Base-by-base conservation (phyloP, 1,140 invertebrate genomes). In the Drosophila orena region DNA sequence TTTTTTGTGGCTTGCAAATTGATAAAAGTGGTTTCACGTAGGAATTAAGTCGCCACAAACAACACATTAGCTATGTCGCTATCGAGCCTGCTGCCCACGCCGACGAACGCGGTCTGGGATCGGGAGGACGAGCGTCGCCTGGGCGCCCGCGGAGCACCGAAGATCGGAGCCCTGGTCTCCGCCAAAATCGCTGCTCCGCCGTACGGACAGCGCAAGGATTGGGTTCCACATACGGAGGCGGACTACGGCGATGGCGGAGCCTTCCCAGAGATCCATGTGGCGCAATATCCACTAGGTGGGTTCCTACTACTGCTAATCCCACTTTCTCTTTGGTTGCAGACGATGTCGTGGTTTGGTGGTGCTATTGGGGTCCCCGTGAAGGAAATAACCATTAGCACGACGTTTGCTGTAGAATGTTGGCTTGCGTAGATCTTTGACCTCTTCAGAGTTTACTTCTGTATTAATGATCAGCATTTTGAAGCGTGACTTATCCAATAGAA, bases 181-280 rank as follows among this genome's bases (percentile, higher is more conserved):
- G 96, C 97, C 40, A 95, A 96, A 81, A 95, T 95, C 40, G 96
- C 96, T 79, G 97, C 97, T n/a, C 99, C 99, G 7, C 98, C 98
- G 1, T 99, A 99, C 94, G 98, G 98, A 1, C 96, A 98, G 79
- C 95, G 99, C 74, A 96, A 97, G 93, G 98, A 98, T 90, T 99
- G 98, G 97, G 93, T 99, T 5, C 99, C 99, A 14, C 93, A 98
- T 60, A 95, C 94, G 60, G 94, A 95, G 77, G 97, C 98, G 56
- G 98, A 98, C 93, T 95, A 93, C 91, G 94, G 96, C 95, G 98
- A 99, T 96, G 99, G 99, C 7, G 99, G 99, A 11, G 98, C 99
- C 0, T 99, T 98, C 93, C 99, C 99, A 1, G 99, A 99, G 93
- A 98, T 99, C 61, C 97, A 96, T 92, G 96, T 99, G 12, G 98